These are phyloP conservation scores for Zosterops pallidus DNA, from an alignment of 2,113 vertebrate species.

Conservation along the genomic window DNA sequence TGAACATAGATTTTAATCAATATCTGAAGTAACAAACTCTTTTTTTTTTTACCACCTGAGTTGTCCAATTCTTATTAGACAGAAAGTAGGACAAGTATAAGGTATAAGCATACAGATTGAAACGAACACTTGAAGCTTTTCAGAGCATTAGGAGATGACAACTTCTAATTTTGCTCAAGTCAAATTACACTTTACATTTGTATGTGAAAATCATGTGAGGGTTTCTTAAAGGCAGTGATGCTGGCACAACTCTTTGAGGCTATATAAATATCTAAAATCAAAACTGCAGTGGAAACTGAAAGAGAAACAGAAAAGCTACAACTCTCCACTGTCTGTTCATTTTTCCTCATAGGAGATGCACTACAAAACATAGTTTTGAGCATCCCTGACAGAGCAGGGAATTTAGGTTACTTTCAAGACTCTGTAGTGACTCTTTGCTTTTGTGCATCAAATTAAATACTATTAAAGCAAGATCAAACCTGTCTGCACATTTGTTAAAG, in stretches of 20 bases:
- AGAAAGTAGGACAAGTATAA: not conserved
- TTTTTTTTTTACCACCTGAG: not conserved
- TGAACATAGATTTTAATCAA: not conserved
- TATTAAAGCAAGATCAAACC: not conserved
- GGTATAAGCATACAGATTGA: not conserved
- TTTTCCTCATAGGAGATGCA: not conserved
- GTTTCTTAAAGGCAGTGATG: not conserved
- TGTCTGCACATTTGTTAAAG: not conserved
- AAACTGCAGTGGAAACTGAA: not conserved
- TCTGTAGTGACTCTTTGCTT: not conserved
- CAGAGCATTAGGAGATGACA: not conserved
- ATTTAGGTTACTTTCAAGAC: not conserved
- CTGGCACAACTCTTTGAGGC: not conserved
- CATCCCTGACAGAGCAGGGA: not conserved
- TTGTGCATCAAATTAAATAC: not conserved
- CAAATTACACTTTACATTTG: not conserved
- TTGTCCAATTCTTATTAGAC: not conserved
- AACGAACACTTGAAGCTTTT: not conserved
- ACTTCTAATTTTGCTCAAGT: not conserved
- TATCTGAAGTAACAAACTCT: not conserved
- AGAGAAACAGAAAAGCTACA: not conserved
- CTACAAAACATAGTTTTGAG: not conserved
- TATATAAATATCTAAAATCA: not conserved
- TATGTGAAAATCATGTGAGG: not conserved
- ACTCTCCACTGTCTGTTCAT: not conserved